Conservation (phyloP, 2,888 invertebrate species). For the Colletes collaris region DNA sequence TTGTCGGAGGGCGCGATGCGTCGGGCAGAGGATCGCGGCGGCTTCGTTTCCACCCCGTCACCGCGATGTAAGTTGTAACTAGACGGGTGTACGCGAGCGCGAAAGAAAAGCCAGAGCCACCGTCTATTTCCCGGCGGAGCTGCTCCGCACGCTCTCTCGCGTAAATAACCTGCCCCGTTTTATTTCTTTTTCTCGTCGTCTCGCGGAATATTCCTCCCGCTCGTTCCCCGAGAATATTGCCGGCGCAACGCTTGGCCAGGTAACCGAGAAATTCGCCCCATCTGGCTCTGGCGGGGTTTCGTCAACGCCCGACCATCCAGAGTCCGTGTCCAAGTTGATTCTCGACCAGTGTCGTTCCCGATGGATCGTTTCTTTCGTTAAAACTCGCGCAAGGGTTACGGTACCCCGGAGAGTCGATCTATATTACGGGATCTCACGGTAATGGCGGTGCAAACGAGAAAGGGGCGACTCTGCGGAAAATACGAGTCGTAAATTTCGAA, state of each 20-base stretch:
- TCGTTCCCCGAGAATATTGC: slow-evolving; percentile 61
- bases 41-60: slow-evolving; percentile 17
- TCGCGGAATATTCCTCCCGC: slow-evolving; percentile 62
- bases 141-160: slow-evolving; percentile 47
- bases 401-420: too few species aligned
- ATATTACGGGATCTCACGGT: too few species aligned
- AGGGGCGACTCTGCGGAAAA: too few species aligned
- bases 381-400: too few species aligned
- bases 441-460: too few species aligned
- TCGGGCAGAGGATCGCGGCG: slow-evolving; percentile 44
- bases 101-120: slow-evolving; percentile 45
- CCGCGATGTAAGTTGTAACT: slow-evolving; percentile 22
- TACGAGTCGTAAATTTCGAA: too few species aligned
- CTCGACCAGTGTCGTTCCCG: too few species aligned
- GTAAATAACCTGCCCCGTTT: slow-evolving; percentile 66
- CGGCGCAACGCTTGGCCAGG: slow-evolving; percentile 58
- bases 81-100: slow-evolving; percentile 9
- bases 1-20: slow-evolving; percentile 21
- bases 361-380: too few species aligned
- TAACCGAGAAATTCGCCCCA: slow-evolving; percentile 69
- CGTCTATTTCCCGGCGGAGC: slow-evolving; percentile 58
- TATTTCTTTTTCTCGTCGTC: slow-evolving; percentile 62
- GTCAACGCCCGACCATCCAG: slow-evolving; percentile 1
- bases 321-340: too few species aligned
- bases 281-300: slow-evolving; percentile 11